Base-by-base conservation (phyloP, 2,113 vertebrate genomes). In the Glaucidium brasilianum region DNA sequence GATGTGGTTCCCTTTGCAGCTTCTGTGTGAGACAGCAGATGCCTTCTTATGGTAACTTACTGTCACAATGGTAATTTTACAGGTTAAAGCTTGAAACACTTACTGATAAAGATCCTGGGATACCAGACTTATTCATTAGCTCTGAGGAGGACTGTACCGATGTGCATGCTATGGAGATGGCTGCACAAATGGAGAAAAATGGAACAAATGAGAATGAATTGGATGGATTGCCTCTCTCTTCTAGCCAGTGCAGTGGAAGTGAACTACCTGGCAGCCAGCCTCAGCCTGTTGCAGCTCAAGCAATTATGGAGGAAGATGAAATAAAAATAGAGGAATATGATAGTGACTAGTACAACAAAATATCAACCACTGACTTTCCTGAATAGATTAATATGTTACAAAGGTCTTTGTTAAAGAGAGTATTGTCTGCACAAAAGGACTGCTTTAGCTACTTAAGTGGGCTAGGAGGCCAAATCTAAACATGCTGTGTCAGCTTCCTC, bases 81-180 rank as follows among this genome's bases (percentile, higher is more conserved):
- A 99, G 99, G 90, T 96, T 99, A 87, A 98, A 98, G 89, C 98
- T 99, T 83, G 99, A 99, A 97, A 96, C 98, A 18, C 98, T 99
- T 56, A 98, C 97, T 3, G 99, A 99, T 96, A 98, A 98, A 95
- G 99, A 99, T 13, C 97, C 97, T 5, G 98, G 98, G 18, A 68
- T 97, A 69, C 71, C 98, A 68, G 98, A 98, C 41, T 56, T 73
- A 3, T 98, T 98, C 66, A 97, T 92, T 19, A 98, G 96, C 83
- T 97, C 96, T 4, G 97, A 98, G 41, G 95, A 95, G 12, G 97
- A 97, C 10, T 34, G 35, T 29, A 37, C 37, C 1, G 55, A 71
- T 11, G 32, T 25, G 30, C 63, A 17, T 26, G 47, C 62, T 45
- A 12, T 41, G 59, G 93, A 95, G 78, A 47, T 17, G 7, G 49